A percentile compares a stretch with the other conserved stretches of the same genome.
Evolutionary conservation across 2,113 vertebrate genomes (phyloP).

Genomic region (Oncorhynchus keta): DNA sequence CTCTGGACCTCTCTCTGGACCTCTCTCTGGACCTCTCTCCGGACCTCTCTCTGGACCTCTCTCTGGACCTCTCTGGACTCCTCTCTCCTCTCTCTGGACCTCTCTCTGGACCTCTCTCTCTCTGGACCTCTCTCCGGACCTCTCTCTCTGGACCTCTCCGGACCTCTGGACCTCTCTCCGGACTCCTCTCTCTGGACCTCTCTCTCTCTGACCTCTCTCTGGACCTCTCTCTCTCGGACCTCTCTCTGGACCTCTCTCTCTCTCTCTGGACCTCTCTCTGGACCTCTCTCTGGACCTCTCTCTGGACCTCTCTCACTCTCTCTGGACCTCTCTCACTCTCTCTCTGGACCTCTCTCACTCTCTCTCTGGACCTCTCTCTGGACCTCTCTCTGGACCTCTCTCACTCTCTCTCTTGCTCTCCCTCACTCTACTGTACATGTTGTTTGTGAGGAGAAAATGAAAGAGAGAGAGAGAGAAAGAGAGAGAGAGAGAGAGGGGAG

Average conservation of each 20-base stretch:
- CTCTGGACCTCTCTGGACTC: too few species aligned
- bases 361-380: slow-evolving; percentile 5
- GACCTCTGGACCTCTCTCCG: neutral
- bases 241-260: neutral
- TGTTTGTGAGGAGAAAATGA: slow-evolving; percentile 16
- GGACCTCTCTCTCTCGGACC: neutral
- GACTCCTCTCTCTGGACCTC: neutral
- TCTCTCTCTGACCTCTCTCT: neutral
- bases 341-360: neutral
- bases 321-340: neutral
- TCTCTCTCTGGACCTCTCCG: too few species aligned
- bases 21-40: too few species aligned
- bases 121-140: neutral
- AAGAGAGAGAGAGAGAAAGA: neutral
- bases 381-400: neutral
- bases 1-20: slow-evolving; percentile 1
- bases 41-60: slow-evolving; percentile 1
- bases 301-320: too few species aligned
- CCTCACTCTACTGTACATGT: too few species aligned
- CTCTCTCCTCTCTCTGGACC: neutral
- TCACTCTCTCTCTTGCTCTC: too few species aligned
- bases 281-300: neutral
- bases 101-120: neutral
- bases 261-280: neutral
- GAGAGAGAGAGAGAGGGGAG: neutral